Evolutionary conservation across 2,797 vertebrate species (phyloP), one percentile per base, ranked within the genome.

Genomic region (Darevskia nairensis): DNA sequence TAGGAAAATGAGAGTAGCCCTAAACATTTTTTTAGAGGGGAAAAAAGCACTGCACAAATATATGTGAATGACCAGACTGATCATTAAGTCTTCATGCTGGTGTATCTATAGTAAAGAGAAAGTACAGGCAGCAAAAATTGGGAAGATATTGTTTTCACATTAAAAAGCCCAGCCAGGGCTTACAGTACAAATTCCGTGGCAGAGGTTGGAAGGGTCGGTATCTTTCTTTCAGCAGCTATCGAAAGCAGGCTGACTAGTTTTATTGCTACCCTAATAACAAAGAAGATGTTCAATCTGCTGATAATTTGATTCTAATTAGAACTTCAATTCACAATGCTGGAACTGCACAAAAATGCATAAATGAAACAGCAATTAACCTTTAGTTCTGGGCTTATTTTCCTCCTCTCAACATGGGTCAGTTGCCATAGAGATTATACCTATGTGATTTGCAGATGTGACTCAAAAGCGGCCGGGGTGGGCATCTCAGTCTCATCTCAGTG

Each of bases 321-420:
- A 94, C 84, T 68, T 93, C 83, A 82, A 87, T 94, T 94, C 93
- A 93, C 89, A 96, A 89, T 93, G 82, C 68, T 92, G 88, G 84
- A 95, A 89, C 94, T 94, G 82, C 86, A 93, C 88, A 94, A 94
- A 88, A 85, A 82, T 66, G 72, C 88, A 88, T 89, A 94, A 96
- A 96, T 90, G 94, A 95, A 96, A 93, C 64, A 94, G 90, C 93
- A 96, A 96, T 96, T 96, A 97, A 96, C 95, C 95, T 97, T 96
- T 96, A 92, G 86, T 92, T 94, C 91, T 91, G 8, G 39, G 84
- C 46, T 93, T 84, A 89, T 96, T 93, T 94, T 91, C 75, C 95
- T 89, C 93, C 89, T 59, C 82, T 78, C 91, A 91, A 93, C 88
- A 68, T 17, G 89, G 93, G 88, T 95, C 93, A 96, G 95, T 97